Percentiles rank a stretch among this genome's conserved stretches.
Conservation (phyloP, 2,797 vertebrate genomes). For the Loris lydekkerianus region DNA sequence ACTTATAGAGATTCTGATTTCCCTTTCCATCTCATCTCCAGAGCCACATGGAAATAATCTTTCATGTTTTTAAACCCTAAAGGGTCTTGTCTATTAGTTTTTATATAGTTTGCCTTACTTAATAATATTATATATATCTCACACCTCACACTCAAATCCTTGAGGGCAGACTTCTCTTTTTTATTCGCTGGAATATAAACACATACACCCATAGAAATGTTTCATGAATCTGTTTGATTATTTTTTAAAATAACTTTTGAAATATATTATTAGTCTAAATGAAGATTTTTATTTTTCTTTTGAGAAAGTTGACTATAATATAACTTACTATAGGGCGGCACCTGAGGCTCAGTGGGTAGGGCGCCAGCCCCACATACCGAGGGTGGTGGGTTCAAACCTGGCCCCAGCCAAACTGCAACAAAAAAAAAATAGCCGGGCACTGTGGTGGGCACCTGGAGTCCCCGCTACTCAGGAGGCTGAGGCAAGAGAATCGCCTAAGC, state of each 20-base stretch:
- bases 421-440: no score
- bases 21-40: neutral
- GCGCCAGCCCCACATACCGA: no score
- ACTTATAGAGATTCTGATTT: neutral
- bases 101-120: neutral
- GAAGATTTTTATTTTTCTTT: neutral
- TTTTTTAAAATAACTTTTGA: conserved; percentile 13
- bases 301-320: neutral
- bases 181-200: neutral
- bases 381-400: no score
- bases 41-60: neutral
- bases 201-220: neutral
- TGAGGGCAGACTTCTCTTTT: neutral
- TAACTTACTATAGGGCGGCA: neutral
- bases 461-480: no score
- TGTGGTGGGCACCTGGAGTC: no score
- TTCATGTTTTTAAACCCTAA: neutral
- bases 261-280: conserved; percentile 6
- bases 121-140: neutral
- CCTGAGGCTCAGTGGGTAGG: no score
- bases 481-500: no score
- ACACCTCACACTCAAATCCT: neutral
- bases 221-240: neutral
- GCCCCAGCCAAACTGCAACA: no score
- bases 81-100: neutral